Base-by-base conservation (phyloP, 2,113 vertebrate species). In the Eudyptes chrysolophus region DNA sequence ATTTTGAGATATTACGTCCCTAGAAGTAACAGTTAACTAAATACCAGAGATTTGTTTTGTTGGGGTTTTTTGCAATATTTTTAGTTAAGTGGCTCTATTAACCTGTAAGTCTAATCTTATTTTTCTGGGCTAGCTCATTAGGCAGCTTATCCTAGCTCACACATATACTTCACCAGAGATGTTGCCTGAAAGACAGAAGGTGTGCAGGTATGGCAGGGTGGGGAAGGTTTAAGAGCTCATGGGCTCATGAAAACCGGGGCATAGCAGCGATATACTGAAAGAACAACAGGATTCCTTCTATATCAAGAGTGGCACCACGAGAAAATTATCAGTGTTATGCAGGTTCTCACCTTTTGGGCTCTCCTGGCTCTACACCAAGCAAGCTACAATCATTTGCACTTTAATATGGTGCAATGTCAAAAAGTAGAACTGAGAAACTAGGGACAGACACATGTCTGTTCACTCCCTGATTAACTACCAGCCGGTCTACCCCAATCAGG, bases 391-490 rank as follows among this genome's bases (percentile, higher is more conserved):
- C 7, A 0, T 58, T 55, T 58, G 25, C 51, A 66, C 60, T 84
- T 90, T 36, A 79, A 64, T 40, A 40, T 15, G 74, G 42, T 25
- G 38, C 85, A 83, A 72, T 40, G 80, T 83, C 81, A 81, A 88
- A 77, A 84, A 77, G 52, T 1, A 48, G n/a, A 44, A 49, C 42
- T 52, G 49, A 95, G 87, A 66, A 85, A 42, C 74, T 13, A 77
- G 69, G 88, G 51, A 58, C 77, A 93, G 95, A 62, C 30, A 48
- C 8, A 13, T 1, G 18, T 57, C 80, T 97, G n/a, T 42, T 94
- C 87, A 10, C 36, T 84, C 36, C 64, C 89, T 92, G 94, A 96
- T 97, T 93, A 97, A 66, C 77, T 46, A 66, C 61, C 84, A 85
- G 89, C 36, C 30, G 4, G 32, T 49, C 74, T 70, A 85, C 70